phyloP scores from a whole-genome alignment of 2,888 invertebrate species.

The Lordiphosa fenestrarum region DNA sequence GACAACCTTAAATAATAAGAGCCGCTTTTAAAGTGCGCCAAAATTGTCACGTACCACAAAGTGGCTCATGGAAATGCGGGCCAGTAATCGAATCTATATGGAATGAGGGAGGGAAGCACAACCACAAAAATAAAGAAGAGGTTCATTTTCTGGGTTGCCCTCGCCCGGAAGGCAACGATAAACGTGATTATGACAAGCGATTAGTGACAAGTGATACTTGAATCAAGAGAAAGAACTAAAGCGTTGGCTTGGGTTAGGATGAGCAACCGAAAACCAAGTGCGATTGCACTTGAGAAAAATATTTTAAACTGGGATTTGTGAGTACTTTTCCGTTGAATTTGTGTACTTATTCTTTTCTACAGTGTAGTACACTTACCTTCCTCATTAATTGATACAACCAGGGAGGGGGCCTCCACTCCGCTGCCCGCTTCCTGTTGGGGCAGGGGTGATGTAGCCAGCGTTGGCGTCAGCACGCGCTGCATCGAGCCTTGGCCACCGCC shows the following conservation, averaged over 20 bases:
- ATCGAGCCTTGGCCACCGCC: conserved; percentile 81
- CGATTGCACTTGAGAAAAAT: conserved; percentile 18
- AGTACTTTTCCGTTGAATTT: too few species aligned
- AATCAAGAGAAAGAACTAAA: conserved; percentile 27
- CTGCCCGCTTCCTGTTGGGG: conserved; percentile 57
- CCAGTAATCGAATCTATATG: conserved; percentile 18
- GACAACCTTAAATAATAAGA: conserved; percentile 11
- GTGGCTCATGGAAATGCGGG: conserved; percentile 36
- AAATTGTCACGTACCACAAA: conserved; percentile 70
- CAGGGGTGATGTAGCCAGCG: conserved; percentile 40
- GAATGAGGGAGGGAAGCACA: conserved; percentile 28
- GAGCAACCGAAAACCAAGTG: conserved; percentile 1
- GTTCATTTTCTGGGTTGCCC: conserved; percentile 20
- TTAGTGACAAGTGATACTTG: conserved; percentile 70
- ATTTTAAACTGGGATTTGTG: not conserved
- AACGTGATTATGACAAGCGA: conserved; percentile 69
- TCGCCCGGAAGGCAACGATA: conserved; percentile 46
- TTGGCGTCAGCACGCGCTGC: conserved; percentile 66
- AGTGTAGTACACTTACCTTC: conserved; percentile 55
- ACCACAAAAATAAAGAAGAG: conserved; percentile 37
- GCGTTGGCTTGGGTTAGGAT: conserved; percentile 5
- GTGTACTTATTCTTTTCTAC: not conserved
- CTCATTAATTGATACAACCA: conserved; percentile 33
- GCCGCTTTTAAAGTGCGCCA: conserved; percentile 43
- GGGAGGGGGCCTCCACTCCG: conserved; percentile 25